Base-by-base conservation (phyloP, 2,888 invertebrate genomes). In the Amblyteles armatorius region DNA sequence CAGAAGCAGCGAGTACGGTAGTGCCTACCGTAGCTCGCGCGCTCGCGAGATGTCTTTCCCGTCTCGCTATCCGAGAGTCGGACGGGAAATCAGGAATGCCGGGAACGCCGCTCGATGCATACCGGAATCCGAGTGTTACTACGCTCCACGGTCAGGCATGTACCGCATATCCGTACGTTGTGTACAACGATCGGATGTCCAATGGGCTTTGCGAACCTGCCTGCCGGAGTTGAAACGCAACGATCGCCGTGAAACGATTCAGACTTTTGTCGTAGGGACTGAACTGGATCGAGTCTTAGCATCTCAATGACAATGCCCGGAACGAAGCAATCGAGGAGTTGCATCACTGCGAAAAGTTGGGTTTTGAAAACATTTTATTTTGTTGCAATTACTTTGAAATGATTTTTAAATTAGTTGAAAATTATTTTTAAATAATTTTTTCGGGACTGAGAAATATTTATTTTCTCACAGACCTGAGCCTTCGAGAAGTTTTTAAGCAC, bases 31-130 rank as follows among this genome's bases (percentile, higher is more conserved):
- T 60, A 16, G 60, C 33, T 33, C 33, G 60, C 60, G 60, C 60
- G 26, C 36, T 26, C 60, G 57, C 44, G 26, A 26, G 33, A 48
- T 77, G 44, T 60, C 67, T 78, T 50, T 68, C 57, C 48, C 33
- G 65, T 50, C 65, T 63, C 48, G 76, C 22, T 26, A 13, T 60
- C 19, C 36, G 52, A 33, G 67, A 22, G 67, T 26, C 55, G 40
- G 67, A 78, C 72, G 67, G 65, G 67, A 72, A 78, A 72, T 67
- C 78, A 82, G 67, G 78, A 82, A 78, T 78, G 67, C 68, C 57
- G 22, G 57, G 72, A 72, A 82, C 55, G 71, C 67, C 16, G 77
- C 57, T 67, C 72, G 57, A 82, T 68, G 68, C 36, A 57, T 44
- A 63, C 55, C 36, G 55, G 33, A 22, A 40, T 57, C 44, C 48